These are phyloP conservation scores for Baccha elongata DNA, from an alignment of 2,888 invertebrate genomes.

Conservation along the genomic window DNA sequence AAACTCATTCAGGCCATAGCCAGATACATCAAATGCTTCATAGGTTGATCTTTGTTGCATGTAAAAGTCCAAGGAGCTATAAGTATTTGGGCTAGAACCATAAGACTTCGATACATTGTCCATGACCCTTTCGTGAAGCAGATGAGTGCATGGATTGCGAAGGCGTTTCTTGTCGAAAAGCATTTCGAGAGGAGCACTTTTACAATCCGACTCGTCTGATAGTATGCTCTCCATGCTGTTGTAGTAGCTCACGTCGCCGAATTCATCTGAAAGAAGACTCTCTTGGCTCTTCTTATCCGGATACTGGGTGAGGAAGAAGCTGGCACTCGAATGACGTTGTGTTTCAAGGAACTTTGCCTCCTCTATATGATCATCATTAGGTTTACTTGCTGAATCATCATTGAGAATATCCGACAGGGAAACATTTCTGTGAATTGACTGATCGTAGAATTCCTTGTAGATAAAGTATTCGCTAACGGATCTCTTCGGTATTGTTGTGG, in stretches of 20 bases:
- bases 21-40: slow-evolving; percentile 82
- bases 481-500: slow-evolving; percentile 83
- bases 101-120: slow-evolving; percentile 85
- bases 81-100: slow-evolving; percentile 86
- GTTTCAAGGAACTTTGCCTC: slow-evolving; percentile 84
- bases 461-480: slow-evolving; percentile 92
- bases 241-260: slow-evolving; percentile 85
- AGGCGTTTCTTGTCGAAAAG: slow-evolving; percentile 83
- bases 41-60: slow-evolving; percentile 81
- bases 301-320: slow-evolving; percentile 89
- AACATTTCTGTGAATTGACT: slow-evolving; percentile 84
- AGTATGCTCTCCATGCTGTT: slow-evolving; percentile 91
- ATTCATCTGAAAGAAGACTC: slow-evolving; percentile 88
- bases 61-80: slow-evolving; percentile 84
- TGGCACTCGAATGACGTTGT: slow-evolving; percentile 88
- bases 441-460: slow-evolving; percentile 83
- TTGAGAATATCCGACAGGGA: slow-evolving; percentile 84
- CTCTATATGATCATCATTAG: slow-evolving; percentile 80
- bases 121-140: slow-evolving; percentile 83
- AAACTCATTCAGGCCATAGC: slow-evolving; percentile 79
- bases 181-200: slow-evolving; percentile 90
- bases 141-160: slow-evolving; percentile 48
- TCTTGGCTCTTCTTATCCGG: slow-evolving; percentile 87
- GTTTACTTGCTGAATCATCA: slow-evolving; percentile 80
- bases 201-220: slow-evolving; percentile 91